phyloP scores from a whole-genome alignment of 2,797 vertebrate species.

The Odontamblyopus lacepedii region DNA sequence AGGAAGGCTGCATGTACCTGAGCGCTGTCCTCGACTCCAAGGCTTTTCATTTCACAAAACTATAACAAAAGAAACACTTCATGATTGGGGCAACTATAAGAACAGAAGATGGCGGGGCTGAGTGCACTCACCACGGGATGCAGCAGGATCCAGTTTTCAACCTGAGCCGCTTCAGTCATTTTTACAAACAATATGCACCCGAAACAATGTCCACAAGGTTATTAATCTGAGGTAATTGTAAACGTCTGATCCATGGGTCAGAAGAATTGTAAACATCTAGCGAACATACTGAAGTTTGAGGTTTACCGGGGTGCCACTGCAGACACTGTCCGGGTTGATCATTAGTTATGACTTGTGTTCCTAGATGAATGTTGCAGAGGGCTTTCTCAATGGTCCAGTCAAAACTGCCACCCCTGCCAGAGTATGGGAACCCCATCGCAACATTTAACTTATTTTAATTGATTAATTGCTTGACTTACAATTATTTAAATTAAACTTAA shows the following conservation, averaged over 20 bases:
- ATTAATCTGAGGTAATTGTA: neutral
- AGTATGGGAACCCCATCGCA: too few species aligned
- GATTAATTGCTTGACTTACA: too few species aligned
- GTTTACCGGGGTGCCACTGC: constrained; percentile 29
- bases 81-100: neutral
- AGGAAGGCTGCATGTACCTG: constrained; percentile 90
- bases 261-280: neutral
- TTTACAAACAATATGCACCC: neutral
- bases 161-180: constrained; percentile 11
- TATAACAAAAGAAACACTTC: constrained; percentile 45
- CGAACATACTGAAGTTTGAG: neutral
- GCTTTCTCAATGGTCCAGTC: too few species aligned
- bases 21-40: constrained; percentile 82
- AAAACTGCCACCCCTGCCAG: too few species aligned
- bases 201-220: neutral
- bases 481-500: too few species aligned
- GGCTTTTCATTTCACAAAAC: constrained; percentile 86
- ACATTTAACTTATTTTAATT: too few species aligned
- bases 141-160: constrained; percentile 70
- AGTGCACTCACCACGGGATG: constrained; percentile 60
- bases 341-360: neutral
- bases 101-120: neutral
- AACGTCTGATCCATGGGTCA: neutral
- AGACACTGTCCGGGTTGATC: constrained; percentile 49
- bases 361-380: neutral